These are phyloP conservation scores for Sporophila hypoxantha DNA, from an alignment of 2,113 vertebrate species.

Conservation along the genomic window DNA sequence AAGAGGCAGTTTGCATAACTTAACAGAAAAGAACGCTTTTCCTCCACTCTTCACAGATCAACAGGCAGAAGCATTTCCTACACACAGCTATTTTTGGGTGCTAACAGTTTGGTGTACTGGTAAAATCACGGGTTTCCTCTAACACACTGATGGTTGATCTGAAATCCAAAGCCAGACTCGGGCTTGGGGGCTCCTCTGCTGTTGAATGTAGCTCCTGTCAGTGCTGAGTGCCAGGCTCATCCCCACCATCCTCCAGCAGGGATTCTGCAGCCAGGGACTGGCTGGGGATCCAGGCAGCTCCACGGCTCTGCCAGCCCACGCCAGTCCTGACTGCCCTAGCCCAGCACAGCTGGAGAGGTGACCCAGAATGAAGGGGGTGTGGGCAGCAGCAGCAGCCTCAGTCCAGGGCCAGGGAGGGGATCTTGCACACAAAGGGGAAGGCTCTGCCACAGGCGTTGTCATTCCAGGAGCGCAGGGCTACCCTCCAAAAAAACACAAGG, in stretches of 20 bases:
- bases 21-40: background rate
- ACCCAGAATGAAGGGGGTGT: background rate
- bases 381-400: background rate
- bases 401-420: conserved; percentile 65
- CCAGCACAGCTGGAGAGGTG: background rate
- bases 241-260: background rate
- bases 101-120: background rate
- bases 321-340: background rate
- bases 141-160: rapidly evolving
- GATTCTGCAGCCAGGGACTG: background rate
- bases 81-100: background rate
- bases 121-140: background rate
- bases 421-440: conserved; percentile 83
- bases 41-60: background rate
- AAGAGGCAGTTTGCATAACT: conserved; percentile 11
- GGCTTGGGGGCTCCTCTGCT: background rate
- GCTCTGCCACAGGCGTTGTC: conserved; percentile 73
- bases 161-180: background rate
- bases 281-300: background rate
- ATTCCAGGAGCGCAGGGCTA: conserved; percentile 80
- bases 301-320: rapidly evolving
- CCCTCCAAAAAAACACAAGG: background rate
- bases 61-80: background rate
- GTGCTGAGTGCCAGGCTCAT: rapidly evolving
- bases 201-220: background rate